Evolutionary conservation across 2,797 vertebrate genomes (phyloP), one percentile per base, ranked within the genome.

Genomic region (Psittacula echo): DNA sequence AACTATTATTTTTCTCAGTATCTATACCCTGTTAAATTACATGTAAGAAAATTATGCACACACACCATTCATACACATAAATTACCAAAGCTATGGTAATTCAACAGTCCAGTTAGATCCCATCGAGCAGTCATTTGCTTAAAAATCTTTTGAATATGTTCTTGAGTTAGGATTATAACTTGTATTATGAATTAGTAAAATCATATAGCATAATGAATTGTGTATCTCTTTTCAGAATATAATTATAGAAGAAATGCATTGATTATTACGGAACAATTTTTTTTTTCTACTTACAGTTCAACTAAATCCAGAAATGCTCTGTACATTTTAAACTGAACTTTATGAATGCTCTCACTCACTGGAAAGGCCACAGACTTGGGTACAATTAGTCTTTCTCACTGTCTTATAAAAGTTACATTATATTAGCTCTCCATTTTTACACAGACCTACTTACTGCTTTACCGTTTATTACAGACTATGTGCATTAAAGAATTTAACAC

Each of bases 281-380:
- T 77, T 73, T 87, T 68, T 34, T 23, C 67, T 87, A 13, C 23
- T 92, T 78, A 68, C 5, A 44, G 47, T 50, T 76, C 60, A 66
- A 88, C 56, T 84, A 94, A 93, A 42, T 89, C 51, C 47, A 93
- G 84, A 94, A 94, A 91, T 39, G 16, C 51, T 80, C 87, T 37
- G 42, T 79, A 60, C 64, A 62, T 83, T 87, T 91, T 42, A 89
- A 94, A 82, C 60, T 53, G 24, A 75, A 45, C 37, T 61, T 87
- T 74, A 47, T 56, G 66, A 61, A 62, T 68, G 34, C 61, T 78
- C 65, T 93, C 50, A 74, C 65, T 79, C 7, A 3, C 19, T 87
- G 58, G 22, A 27, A 70, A 48, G 51, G 93, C 50, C 75, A 93
- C 45, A 78, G 27, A 73, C 20, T 83, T 85, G 42, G 79, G 56